A percentile compares a stretch with the other conserved stretches of the same genome.
Evolutionary conservation across 2,113 vertebrate species (phyloP).

Genomic region (Tamias sibiricus): DNA sequence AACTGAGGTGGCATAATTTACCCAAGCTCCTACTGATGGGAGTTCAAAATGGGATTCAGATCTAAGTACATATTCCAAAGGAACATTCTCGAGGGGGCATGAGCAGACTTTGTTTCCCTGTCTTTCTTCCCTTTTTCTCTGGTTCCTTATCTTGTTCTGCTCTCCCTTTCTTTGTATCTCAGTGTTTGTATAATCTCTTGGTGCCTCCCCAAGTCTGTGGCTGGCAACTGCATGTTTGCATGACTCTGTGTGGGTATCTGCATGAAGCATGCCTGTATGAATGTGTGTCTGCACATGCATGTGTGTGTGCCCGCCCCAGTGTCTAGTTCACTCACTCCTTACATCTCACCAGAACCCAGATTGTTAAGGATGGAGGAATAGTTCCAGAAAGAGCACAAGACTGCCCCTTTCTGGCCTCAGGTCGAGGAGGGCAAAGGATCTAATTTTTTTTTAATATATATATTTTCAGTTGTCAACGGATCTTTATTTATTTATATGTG

Average conservation of each 20-base stretch:
- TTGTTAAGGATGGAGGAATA: neutral
- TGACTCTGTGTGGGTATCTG: neutral
- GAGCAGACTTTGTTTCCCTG: neutral
- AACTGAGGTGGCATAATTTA: neutral
- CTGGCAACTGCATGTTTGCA: neutral
- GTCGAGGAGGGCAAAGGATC: neutral
- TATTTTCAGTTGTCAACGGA: too few species aligned
- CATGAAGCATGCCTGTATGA: neutral
- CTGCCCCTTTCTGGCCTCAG: neutral
- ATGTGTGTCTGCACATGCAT: neutral
- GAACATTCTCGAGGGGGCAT: neutral
- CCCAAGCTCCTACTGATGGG: neutral
- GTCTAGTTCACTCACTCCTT: neutral
- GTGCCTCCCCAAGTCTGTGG: neutral
- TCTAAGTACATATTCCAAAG: neutral
- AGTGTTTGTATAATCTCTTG: constrained; percentile 17
- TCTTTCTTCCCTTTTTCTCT: neutral
- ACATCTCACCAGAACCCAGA: neutral
- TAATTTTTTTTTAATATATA: neutral
- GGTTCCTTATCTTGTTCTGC: neutral
- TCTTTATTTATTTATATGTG: too few species aligned
- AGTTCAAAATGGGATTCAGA: neutral
- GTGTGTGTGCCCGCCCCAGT: neutral
- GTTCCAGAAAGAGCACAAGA: neutral
- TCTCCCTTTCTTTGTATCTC: neutral